phyloP scores from a whole-genome alignment of 2,797 vertebrate species.

The Hafferia zeledoni region DNA sequence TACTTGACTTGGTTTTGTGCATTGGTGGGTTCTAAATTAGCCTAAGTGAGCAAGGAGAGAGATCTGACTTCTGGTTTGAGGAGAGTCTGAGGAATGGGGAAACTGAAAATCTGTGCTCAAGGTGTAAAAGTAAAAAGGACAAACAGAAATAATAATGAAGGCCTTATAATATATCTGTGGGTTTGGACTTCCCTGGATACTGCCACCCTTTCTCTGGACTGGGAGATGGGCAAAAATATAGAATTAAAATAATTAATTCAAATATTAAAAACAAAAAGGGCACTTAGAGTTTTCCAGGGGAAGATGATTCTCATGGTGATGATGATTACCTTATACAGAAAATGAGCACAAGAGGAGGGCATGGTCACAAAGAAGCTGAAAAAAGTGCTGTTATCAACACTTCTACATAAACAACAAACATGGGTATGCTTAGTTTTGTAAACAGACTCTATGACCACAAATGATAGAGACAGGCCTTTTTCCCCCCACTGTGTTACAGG shows the following conservation, averaged over 20 bases:
- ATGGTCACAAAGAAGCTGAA: neutral
- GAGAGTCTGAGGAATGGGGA: fast-evolving
- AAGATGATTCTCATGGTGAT: neutral
- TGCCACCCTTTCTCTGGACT: neutral
- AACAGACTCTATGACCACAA: neutral
- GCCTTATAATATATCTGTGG: neutral
- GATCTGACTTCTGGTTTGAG: neutral
- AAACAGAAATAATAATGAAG: neutral
- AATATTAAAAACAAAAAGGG: neutral
- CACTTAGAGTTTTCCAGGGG: neutral
- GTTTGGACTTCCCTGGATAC: neutral
- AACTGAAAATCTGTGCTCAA: neutral
- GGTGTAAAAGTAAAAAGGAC: neutral
- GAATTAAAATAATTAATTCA: neutral
- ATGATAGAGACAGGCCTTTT: neutral
- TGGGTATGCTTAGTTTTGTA: neutral
- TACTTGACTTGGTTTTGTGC: neutral
- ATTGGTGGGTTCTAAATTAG: neutral
- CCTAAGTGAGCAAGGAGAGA: neutral
- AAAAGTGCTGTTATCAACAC: neutral
- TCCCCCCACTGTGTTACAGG: fast-evolving
- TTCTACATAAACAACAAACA: neutral
- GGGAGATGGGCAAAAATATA: neutral
- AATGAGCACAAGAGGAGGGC: neutral
- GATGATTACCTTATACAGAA: neutral